Percentiles rank a stretch among this genome's conserved stretches.
phyloP scores from a whole-genome alignment of 1,140 invertebrate genomes.

The Ridgeia piscesae region DNA sequence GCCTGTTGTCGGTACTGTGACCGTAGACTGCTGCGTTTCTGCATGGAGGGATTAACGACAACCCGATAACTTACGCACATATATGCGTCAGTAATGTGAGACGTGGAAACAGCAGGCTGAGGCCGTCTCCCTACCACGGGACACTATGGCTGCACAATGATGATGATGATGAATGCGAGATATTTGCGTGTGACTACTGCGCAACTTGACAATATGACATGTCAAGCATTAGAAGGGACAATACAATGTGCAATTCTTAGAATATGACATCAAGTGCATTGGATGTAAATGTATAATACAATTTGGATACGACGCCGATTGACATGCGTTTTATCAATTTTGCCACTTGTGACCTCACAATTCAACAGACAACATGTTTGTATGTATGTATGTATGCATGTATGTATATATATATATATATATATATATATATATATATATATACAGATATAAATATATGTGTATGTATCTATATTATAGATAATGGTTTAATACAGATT shows the following conservation, averaged over 20 bases:
- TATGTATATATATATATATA: too few relatives aligned
- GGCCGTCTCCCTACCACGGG: too few relatives aligned
- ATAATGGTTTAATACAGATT: too few relatives aligned
- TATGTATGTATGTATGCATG: neutral
- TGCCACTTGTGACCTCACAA: neutral
- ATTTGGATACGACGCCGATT: neutral
- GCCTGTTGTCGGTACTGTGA: neutral
- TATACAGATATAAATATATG: too few relatives aligned
- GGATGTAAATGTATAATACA: neutral
- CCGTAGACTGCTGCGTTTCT: too few relatives aligned
- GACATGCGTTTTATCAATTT: neutral
- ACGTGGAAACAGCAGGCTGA: neutral
- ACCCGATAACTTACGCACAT: neutral
- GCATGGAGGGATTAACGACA: too few relatives aligned
- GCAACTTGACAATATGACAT: neutral
- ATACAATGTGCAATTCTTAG: neutral
- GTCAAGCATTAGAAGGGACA: neutral
- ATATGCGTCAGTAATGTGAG: neutral
- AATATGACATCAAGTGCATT: neutral
- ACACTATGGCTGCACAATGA: too few relatives aligned
- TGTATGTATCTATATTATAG: too few relatives aligned
- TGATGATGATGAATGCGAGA: neutral
- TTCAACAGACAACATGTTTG: neutral
- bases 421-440: too few relatives aligned
- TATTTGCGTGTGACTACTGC: neutral